A percentile compares a stretch with the other conserved stretches of the same genome.
These are phyloP conservation scores for Turritopsis dohrnii DNA, from an alignment of 30 jellyfish, hydroid and myxozoan genomes.

Conservation along the genomic window DNA sequence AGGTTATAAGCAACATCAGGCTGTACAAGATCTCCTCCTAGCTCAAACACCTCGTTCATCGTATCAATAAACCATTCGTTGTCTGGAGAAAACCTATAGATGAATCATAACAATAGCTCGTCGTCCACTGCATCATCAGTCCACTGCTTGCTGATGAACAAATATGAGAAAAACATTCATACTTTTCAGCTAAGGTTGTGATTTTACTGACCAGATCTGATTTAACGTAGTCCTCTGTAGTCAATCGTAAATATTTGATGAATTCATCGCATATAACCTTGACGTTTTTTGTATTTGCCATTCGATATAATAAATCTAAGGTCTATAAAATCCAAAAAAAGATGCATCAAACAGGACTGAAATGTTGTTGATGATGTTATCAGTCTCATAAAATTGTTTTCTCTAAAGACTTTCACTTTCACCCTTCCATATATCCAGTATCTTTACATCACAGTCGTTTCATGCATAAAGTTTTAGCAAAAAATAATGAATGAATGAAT, in stretches of 20 bases:
- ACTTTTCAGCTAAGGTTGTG: conserved; percentile 85
- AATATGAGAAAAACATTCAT: background rate
- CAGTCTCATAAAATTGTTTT: no score
- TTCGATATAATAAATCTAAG: conserved; percentile 64
- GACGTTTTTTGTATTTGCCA: conserved; percentile 78
- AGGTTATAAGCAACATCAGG: conserved; percentile 69
- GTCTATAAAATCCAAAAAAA: conserved; percentile 42
- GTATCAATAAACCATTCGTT: conserved; percentile 78
- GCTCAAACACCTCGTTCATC: conserved; percentile 72
- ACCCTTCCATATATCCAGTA: no score
- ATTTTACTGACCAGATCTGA: conserved; percentile 66
- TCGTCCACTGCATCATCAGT: background rate
- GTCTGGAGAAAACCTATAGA: conserved; percentile 73
- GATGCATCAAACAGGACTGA: background rate
- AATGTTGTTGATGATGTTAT: background rate
- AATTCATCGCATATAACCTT: conserved; percentile 66
- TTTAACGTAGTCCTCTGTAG: conserved; percentile 61
- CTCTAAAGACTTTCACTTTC: no score
- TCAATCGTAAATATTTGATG: conserved; percentile 53
- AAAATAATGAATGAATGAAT: no score
- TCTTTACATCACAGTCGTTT: no score
- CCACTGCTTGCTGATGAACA: background rate
- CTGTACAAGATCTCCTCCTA: conserved; percentile 70
- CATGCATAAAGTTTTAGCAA: no score
- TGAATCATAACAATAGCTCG: background rate